Conservation (phyloP, 2,888 invertebrate species). For the Lysandra bellargus region DNA sequence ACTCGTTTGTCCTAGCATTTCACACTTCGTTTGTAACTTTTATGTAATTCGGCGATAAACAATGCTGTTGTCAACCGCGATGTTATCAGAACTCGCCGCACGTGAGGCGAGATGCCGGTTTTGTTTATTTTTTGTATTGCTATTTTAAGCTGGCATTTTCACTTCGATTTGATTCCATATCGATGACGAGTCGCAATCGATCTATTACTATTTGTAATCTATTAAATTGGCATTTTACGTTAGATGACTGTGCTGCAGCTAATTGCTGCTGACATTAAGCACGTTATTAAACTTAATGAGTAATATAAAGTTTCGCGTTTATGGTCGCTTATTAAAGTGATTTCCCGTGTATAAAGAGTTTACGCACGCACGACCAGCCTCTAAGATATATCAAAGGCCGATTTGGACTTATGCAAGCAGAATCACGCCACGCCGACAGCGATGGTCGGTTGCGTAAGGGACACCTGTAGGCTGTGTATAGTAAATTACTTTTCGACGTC, state of each 20-base stretch:
- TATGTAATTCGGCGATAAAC: slow-evolving; percentile 15
- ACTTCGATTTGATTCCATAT: neutral
- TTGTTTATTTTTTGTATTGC: neutral
- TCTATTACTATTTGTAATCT: neutral
- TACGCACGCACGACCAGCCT: slow-evolving; percentile 27
- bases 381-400: slow-evolving; percentile 25
- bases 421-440: slow-evolving; percentile 39
- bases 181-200: neutral
- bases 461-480: slow-evolving; percentile 37
- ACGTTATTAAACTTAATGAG: neutral
- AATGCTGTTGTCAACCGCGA: slow-evolving; percentile 4
- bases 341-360: slow-evolving; percentile 7
- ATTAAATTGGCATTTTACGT: neutral
- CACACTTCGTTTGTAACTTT: slow-evolving; percentile 6
- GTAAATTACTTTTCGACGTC: slow-evolving; percentile 37
- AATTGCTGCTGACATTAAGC: neutral
- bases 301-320: slow-evolving; percentile 5
- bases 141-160: neutral
- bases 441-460: slow-evolving; percentile 40
- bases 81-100: neutral
- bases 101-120: neutral
- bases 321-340: slow-evolving; percentile 9
- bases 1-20: slow-evolving; percentile 17
- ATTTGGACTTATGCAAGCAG: slow-evolving; percentile 40
- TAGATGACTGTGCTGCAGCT: neutral